phyloP scores from a whole-genome alignment of 2,888 invertebrate genomes.

The Drosophila antonietae region DNA sequence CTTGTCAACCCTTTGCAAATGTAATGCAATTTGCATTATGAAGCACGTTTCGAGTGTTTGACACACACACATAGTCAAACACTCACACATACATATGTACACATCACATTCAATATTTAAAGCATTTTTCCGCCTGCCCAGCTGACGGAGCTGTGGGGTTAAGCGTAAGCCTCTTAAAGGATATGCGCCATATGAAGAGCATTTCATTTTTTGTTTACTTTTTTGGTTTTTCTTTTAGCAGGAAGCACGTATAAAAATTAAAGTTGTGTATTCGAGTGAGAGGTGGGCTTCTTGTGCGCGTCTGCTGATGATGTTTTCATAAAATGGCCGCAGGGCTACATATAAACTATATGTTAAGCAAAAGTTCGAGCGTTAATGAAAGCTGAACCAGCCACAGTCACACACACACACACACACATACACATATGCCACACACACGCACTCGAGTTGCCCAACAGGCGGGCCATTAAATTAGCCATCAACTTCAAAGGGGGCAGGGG shows the following conservation, averaged over 20 bases:
- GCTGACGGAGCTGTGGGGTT: not conserved
- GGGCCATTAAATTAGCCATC: constrained; percentile 43
- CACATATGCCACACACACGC: too few species aligned
- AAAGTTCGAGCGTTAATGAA: constrained; percentile 44
- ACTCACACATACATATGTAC: constrained; percentile 8
- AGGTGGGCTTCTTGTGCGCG: constrained; percentile 1
- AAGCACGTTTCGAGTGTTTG: constrained; percentile 32
- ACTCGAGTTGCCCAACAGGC: constrained; percentile 13
- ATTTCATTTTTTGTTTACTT: not conserved
- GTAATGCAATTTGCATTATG: constrained; percentile 32
- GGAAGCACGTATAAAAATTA: constrained; percentile 8
- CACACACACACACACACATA: too few species aligned
- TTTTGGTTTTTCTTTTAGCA: not conserved
- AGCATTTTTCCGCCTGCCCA: constrained; percentile 3
- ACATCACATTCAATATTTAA: constrained; percentile 49
- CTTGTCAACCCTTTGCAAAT: not conserved
- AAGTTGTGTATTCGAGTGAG: not conserved
- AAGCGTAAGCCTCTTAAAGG: constrained; percentile 31
- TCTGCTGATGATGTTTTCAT: constrained; percentile 58
- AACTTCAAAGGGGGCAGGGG: constrained; percentile 8
- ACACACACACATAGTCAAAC: constrained; percentile 9
- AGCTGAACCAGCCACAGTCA: constrained; percentile 12
- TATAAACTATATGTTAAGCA: constrained; percentile 43
- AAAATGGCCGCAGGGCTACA: constrained; percentile 69
- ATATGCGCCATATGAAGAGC: constrained; percentile 22